Conservation (phyloP, 1,140 invertebrate species). For the Heterodera carotae region DNA sequence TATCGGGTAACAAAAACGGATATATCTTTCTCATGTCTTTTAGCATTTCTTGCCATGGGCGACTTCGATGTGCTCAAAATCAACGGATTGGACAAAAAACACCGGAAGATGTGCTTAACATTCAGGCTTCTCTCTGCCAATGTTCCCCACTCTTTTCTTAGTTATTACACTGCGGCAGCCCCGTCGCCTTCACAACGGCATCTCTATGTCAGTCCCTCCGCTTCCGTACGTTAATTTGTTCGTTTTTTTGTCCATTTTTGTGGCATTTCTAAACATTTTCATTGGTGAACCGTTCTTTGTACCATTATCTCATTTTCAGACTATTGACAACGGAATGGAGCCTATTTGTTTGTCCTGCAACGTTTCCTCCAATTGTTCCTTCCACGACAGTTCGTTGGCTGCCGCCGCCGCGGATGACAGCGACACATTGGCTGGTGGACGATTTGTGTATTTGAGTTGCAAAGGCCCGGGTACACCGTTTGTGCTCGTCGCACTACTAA, state of each 20-base stretch:
- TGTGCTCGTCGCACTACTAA: slow-evolving; percentile 35
- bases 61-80: slow-evolving; percentile 55
- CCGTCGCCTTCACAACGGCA: slow-evolving; percentile 46
- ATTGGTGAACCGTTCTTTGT: neutral
- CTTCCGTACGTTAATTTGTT: slow-evolving; percentile 22
- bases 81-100: slow-evolving; percentile 41
- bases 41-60: slow-evolving; percentile 47
- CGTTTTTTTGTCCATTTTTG: neutral
- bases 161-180: slow-evolving; percentile 53
- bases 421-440: neutral
- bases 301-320: slow-evolving; percentile 11
- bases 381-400: slow-evolving; percentile 49
- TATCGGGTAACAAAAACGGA: too few relatives aligned
- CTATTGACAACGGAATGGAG: slow-evolving; percentile 1
- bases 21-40: too few relatives aligned
- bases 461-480: slow-evolving; percentile 49
- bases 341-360: slow-evolving; percentile 48
- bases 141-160: slow-evolving; percentile 28
- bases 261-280: neutral
- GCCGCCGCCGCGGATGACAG: neutral
- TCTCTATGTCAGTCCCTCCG: slow-evolving; percentile 44
- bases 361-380: slow-evolving; percentile 54
- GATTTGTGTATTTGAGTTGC: slow-evolving; percentile 33
- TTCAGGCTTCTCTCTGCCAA: slow-evolving; percentile 19
- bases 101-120: slow-evolving; percentile 39